Evolutionary conservation across 2,113 vertebrate species (phyloP).

Genomic region (Daubentonia madagascariensis): DNA sequence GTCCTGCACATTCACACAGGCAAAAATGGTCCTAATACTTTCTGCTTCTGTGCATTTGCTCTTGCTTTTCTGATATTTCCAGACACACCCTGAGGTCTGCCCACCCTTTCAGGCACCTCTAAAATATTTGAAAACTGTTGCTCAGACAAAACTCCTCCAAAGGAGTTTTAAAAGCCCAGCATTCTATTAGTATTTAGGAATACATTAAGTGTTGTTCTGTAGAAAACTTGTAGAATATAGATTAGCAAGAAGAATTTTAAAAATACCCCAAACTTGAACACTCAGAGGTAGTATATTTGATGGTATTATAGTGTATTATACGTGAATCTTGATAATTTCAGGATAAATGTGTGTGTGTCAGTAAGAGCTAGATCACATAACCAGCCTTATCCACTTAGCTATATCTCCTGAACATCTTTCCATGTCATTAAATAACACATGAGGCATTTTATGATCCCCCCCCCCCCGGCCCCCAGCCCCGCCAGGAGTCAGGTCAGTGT

Average conservation of each 20-base stretch:
- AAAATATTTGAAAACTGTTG: neutral
- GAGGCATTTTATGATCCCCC: neutral
- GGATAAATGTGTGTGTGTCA: neutral
- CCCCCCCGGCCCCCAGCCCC: too few relatives aligned
- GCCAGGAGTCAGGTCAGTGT: neutral
- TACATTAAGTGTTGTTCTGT: neutral
- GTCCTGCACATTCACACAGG: neutral
- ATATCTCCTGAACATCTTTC: neutral
- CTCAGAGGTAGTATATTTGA: neutral
- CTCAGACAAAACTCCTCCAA: conserved; percentile 17
- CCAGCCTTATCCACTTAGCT: neutral
- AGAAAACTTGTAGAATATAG: conserved; percentile 10
- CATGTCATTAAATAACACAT: conserved; percentile 37
- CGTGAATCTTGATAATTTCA: neutral
- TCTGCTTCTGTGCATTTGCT: neutral
- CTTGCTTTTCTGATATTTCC: neutral
- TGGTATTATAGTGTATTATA: neutral
- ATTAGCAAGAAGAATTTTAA: neutral
- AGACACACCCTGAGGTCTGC: neutral
- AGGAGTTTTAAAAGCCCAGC: neutral
- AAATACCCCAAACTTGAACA: neutral
- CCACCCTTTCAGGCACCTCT: neutral
- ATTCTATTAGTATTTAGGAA: neutral
- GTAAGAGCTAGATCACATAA: neutral
- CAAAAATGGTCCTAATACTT: neutral